These are phyloP conservation scores for Bruchidius siliquastri DNA, from an alignment of 2,888 invertebrate species.

Conservation along the genomic window DNA sequence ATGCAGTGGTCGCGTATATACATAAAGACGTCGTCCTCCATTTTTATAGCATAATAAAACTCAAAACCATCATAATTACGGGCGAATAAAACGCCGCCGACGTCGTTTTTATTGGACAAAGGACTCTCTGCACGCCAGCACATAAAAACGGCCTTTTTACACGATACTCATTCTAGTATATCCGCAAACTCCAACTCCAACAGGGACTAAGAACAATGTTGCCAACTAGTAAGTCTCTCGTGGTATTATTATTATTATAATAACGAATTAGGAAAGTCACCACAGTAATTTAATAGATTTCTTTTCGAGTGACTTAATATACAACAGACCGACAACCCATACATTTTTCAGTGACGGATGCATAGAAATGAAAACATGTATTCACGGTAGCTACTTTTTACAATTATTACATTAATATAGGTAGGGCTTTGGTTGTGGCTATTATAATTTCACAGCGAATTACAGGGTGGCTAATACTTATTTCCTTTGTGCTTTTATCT, in stretches of 20 bases:
- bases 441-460: no score
- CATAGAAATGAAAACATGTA: no score
- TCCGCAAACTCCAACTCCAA: not conserved
- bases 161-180: not conserved
- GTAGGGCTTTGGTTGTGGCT: no score
- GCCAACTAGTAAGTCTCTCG: not conserved
- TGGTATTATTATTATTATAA: not conserved
- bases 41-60: slow-evolving; percentile 21
- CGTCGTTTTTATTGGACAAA: slow-evolving; percentile 21
- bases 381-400: no score
- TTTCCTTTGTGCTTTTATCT: no score
- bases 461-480: no score
- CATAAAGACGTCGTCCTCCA: slow-evolving; percentile 4
- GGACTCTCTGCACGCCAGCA: slow-evolving; percentile 27
- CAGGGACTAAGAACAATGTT: not conserved
- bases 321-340: no score
- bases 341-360: no score
- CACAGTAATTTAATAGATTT: no score
- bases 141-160: slow-evolving; percentile 10
- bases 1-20: not conserved
- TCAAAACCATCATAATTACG: slow-evolving; percentile 20
- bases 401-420: no score
- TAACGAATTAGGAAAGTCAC: not conserved
- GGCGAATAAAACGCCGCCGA: slow-evolving; percentile 15
- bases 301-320: no score